Conservation (phyloP, 2,797 vertebrate genomes). For the Eupleurogrammus muticus region DNA sequence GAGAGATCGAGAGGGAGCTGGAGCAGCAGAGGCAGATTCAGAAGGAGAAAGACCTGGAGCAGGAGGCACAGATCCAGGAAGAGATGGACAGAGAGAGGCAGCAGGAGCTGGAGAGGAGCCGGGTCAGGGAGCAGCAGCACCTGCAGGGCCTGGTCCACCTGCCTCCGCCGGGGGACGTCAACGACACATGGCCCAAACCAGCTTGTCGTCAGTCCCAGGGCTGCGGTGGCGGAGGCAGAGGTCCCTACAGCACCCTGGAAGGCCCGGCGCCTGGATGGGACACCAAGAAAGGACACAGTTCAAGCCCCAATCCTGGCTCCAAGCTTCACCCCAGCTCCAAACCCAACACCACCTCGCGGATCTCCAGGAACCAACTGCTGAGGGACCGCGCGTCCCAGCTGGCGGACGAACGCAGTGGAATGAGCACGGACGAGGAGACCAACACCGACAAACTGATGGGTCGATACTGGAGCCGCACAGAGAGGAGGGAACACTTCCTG, state of each 20-base stretch:
- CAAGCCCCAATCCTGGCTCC: conserved; percentile 52
- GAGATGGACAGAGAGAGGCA: conserved; percentile 63
- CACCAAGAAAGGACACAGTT: conserved; percentile 49
- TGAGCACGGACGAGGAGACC: conserved; percentile 85
- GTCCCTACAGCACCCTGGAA: conserved; percentile 84
- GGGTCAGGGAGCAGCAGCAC: conserved; percentile 60
- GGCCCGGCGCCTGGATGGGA: conserved; percentile 64
- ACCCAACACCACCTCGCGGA: conserved; percentile 58
- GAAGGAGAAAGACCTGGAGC: conserved; percentile 61
- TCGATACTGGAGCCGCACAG: conserved; percentile 84
- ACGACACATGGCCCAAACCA: conserved; percentile 86
- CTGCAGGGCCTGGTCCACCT: conserved; percentile 72
- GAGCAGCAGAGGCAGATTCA: conserved; percentile 63
- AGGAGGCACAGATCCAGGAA: conserved; percentile 63
- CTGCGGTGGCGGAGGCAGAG: conserved; percentile 59
- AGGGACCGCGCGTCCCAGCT: conserved; percentile 81
- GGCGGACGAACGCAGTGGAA: conserved; percentile 80
- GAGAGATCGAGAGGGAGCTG: conserved; percentile 60
- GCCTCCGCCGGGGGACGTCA: conserved; percentile 76
- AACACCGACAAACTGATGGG: conserved; percentile 77
- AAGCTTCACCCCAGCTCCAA: conserved; percentile 55
- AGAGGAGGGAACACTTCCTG: conserved; percentile 83
- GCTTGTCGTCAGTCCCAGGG: conserved; percentile 73
- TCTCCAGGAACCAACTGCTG: conserved; percentile 80
- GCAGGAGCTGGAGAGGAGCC: conserved; percentile 51